Percentiles rank a stretch among this genome's conserved stretches.
Conservation (phyloP, 2,797 vertebrate genomes). For the Fistularia commersonii region DNA sequence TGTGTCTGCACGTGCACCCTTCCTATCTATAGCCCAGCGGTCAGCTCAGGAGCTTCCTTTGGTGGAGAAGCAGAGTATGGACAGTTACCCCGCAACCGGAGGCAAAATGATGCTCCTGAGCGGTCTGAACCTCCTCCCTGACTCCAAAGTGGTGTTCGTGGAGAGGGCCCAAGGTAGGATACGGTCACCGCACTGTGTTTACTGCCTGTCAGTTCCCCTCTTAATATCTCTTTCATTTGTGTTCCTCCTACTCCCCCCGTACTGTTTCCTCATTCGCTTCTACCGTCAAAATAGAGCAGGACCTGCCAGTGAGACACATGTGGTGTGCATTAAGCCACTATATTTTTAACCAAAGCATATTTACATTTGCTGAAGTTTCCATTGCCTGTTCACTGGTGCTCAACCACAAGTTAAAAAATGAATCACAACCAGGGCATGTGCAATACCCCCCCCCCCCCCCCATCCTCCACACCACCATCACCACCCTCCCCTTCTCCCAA, state of each 20-base stretch:
- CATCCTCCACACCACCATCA: slow-evolving; percentile 7
- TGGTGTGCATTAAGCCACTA: slow-evolving; percentile 82
- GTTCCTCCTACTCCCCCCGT: slow-evolving; percentile 29
- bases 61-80: slow-evolving; percentile 94
- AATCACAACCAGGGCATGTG: slow-evolving; percentile 76
- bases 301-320: slow-evolving; percentile 78
- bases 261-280: slow-evolving; percentile 52
- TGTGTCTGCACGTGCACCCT: slow-evolving; percentile 22
- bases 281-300: slow-evolving; percentile 77
- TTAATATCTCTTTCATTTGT: slow-evolving; percentile 48
- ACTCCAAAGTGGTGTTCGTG: slow-evolving; percentile 98
- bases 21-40: slow-evolving; percentile 82
- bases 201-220: slow-evolving; percentile 39
- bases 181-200: slow-evolving; percentile 39
- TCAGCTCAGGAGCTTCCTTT: slow-evolving; percentile 98
- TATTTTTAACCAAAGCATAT: slow-evolving; percentile 86
- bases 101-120: slow-evolving; percentile 93
- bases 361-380: slow-evolving; percentile 85
- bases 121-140: slow-evolving; percentile 94
- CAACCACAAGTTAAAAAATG: slow-evolving; percentile 78
- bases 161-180: slow-evolving; percentile 95
- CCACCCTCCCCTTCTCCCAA: slow-evolving; percentile 37
- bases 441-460: slow-evolving; percentile 61
- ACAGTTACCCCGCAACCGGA: slow-evolving; percentile 86
- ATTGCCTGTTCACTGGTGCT: slow-evolving; percentile 80